Evolutionary conservation across 2,797 vertebrate species (phyloP).

Genomic region (Neosilurus hyrtlii): DNA sequence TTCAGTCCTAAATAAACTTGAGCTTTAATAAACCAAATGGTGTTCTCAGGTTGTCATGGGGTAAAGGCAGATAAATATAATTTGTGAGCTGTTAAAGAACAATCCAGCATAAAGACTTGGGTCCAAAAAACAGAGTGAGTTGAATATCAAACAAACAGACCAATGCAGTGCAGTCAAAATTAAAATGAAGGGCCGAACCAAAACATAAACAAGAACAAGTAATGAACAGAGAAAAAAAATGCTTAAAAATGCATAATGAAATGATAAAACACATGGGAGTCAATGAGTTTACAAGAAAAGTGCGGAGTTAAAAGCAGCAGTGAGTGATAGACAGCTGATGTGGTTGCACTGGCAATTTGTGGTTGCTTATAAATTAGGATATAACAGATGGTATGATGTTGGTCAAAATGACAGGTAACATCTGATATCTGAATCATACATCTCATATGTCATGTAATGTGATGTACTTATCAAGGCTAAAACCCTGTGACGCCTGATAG

Average conservation of each 20-base stretch:
- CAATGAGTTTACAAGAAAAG: constrained; percentile 1
- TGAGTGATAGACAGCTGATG: neutral
- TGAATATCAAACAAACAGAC: neutral
- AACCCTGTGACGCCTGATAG: neutral
- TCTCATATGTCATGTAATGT: neutral
- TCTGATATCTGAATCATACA: no score
- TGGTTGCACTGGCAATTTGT: neutral
- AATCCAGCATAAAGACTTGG: neutral
- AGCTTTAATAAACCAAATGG: neutral
- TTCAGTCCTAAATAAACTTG: neutral
- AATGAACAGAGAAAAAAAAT: neutral
- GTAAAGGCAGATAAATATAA: neutral
- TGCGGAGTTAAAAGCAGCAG: neutral
- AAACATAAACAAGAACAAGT: neutral
- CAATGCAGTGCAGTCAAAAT: neutral
- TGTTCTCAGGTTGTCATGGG: neutral
- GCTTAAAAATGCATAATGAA: neutral
- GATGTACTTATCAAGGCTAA: neutral
- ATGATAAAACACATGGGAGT: neutral
- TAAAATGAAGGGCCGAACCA: neutral
- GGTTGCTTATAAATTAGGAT: neutral
- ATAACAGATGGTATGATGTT: neutral
- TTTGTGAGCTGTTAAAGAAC: constrained; percentile 6
- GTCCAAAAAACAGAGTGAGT: neutral
- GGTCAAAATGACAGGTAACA: neutral